These are phyloP conservation scores for Cylindroiulus punctatus DNA, from an alignment of 2,888 invertebrate species.

Conservation along the genomic window DNA sequence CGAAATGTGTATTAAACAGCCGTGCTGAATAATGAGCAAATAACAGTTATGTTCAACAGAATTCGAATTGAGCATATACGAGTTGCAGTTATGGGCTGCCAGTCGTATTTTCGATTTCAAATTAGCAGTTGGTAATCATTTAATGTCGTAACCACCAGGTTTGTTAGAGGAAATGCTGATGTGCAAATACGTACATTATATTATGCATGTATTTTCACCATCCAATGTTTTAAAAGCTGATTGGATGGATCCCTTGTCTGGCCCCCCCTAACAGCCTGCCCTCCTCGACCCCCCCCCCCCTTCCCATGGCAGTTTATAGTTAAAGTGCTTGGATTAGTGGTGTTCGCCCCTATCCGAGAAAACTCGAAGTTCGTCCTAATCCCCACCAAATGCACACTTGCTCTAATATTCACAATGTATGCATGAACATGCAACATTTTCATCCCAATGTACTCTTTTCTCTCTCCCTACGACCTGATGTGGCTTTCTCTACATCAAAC, in stretches of 20 bases:
- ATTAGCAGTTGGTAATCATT: not conserved
- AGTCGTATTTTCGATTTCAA: not conserved
- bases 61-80: too few species aligned
- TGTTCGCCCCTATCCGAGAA: constrained; percentile 51
- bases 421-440: constrained; percentile 52
- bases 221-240: constrained; percentile 26
- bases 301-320: constrained; percentile 14
- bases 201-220: too few species aligned
- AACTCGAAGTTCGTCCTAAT: constrained; percentile 48
- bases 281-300: not conserved
- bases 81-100: too few species aligned
- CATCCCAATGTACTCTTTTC: constrained; percentile 39
- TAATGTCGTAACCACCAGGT: not conserved
- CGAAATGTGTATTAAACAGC: too few species aligned
- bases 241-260: constrained; percentile 7
- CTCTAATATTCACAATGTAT: constrained; percentile 49
- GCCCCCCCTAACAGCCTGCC: not conserved
- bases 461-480: constrained; percentile 33
- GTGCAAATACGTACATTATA: not conserved
- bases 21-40: too few species aligned
- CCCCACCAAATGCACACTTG: constrained; percentile 51
- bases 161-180: constrained; percentile 16
- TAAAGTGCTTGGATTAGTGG: constrained; percentile 52
- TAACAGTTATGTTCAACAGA: too few species aligned
- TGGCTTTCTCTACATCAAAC: constrained; percentile 31